A percentile compares a stretch with the other conserved stretches of the same genome.
Conservation (phyloP, 1,140 invertebrate genomes). For the Drosophila albomicans region DNA sequence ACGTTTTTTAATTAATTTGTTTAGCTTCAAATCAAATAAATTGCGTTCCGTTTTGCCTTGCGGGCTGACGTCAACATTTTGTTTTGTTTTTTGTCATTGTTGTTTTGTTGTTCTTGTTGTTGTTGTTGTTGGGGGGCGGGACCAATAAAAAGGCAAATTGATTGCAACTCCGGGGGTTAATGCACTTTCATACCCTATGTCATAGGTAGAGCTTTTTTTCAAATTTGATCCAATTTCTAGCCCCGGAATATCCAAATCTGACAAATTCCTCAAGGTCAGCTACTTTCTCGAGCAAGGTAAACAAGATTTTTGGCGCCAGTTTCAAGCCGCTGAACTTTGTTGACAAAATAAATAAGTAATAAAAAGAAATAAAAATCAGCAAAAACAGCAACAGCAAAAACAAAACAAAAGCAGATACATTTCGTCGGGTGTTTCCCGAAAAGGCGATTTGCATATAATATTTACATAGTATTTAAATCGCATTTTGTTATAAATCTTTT, state of each 20-base stretch:
- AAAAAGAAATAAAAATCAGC: conserved; percentile 3
- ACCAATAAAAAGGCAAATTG: conserved; percentile 11
- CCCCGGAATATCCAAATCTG: conserved; percentile 29
- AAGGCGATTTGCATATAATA: conserved; percentile 60
- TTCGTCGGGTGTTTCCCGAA: conserved; percentile 61
- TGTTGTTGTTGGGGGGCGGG: conserved; percentile 21
- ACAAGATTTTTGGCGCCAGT: conserved; percentile 76
- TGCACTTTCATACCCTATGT: conserved; percentile 48
- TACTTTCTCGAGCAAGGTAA: conserved; percentile 77
- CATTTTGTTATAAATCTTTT: conserved; percentile 64
- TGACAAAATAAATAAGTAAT: conserved; percentile 37
- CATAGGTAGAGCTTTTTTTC: not conserved
- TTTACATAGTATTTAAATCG: conserved; percentile 63
- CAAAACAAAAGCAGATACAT: conserved; percentile 17
- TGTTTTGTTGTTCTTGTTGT: no score
- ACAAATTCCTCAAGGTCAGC: conserved; percentile 63
- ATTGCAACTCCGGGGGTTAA: conserved; percentile 54
- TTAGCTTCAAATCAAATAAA: conserved; percentile 35
- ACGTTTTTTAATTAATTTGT: conserved; percentile 42
- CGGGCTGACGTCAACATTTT: conserved; percentile 40
- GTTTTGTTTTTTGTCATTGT: not conserved
- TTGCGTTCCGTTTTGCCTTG: conserved; percentile 26
- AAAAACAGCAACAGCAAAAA: no score
- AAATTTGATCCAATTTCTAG: conserved; percentile 51
- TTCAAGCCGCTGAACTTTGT: conserved; percentile 68